A percentile compares a stretch with the other conserved stretches of the same genome.
phyloP scores from a whole-genome alignment of 2,797 vertebrate genomes.

The Heterohyrax brucei region DNA sequence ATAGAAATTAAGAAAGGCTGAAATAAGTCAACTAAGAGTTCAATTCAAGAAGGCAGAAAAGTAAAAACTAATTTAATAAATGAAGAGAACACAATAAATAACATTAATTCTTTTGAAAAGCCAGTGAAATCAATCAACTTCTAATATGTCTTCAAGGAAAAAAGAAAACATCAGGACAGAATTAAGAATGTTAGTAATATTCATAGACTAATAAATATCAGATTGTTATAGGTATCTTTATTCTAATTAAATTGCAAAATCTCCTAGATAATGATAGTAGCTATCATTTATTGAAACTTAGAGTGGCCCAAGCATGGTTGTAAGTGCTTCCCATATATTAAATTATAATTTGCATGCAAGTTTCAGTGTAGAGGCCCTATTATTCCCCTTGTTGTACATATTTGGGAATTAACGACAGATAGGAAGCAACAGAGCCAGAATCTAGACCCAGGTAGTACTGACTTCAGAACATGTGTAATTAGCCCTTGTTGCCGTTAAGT shows the following conservation, averaged over 20 bases:
- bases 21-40: background rate
- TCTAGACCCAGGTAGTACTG: background rate
- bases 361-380: background rate
- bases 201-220: background rate
- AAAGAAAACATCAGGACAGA: background rate
- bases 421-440: background rate
- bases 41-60: slow-evolving; percentile 6
- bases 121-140: background rate
- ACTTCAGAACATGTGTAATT: background rate
- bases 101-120: slow-evolving; percentile 22
- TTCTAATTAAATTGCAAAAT: slow-evolving; percentile 26
- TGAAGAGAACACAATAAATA: background rate
- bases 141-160: background rate
- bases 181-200: slow-evolving; percentile 7
- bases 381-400: background rate
- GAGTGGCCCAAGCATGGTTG: background rate
- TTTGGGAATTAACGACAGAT: background rate
- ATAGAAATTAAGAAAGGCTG: background rate
- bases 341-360: background rate
- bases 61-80: background rate
- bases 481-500: too few relatives aligned
- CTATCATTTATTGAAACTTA: background rate
- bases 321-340: background rate
- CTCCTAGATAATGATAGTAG: background rate
- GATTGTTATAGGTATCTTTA: background rate